phyloP scores from a whole-genome alignment of 2,797 vertebrate species.

The Parotocinclus haroldoi region DNA sequence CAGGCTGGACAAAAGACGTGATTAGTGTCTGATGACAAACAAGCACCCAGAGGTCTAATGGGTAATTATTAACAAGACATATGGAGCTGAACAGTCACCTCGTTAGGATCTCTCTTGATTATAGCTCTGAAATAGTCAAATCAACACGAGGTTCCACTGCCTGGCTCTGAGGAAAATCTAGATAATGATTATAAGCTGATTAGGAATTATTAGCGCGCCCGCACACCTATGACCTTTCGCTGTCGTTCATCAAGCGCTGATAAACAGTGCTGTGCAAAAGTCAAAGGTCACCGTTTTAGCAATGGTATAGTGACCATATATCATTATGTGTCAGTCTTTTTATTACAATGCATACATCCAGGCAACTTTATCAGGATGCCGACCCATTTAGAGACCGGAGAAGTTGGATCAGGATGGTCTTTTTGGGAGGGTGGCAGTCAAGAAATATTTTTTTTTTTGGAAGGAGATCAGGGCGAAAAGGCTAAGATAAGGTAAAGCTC shows the following conservation, averaged over 20 bases:
- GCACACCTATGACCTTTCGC: neutral
- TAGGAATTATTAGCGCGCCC: neutral
- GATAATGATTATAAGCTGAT: constrained; percentile 66
- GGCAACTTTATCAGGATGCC: too few species aligned
- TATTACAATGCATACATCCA: too few species aligned
- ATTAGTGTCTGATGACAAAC: constrained; percentile 61
- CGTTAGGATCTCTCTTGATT: constrained; percentile 73
- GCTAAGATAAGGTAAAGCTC: too few species aligned
- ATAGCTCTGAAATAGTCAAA: constrained; percentile 70
- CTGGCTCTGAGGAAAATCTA: constrained; percentile 59
- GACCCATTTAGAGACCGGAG: too few species aligned
- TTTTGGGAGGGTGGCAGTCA: too few species aligned
- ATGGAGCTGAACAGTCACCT: constrained; percentile 52
- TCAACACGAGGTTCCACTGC: constrained; percentile 79
- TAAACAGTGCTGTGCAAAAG: too few species aligned
- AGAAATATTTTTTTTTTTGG: too few species aligned
- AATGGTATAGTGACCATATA: too few species aligned
- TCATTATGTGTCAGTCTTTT: too few species aligned
- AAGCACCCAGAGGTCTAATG: constrained; percentile 14
- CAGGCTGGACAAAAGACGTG: constrained; percentile 71
- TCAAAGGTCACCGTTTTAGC: too few species aligned
- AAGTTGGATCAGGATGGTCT: too few species aligned
- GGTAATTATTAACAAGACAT: constrained; percentile 32
- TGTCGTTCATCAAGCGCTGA: neutral
- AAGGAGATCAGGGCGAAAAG: too few species aligned